Evolutionary conservation across 2,113 vertebrate genomes (phyloP).

Genomic region (Percopsis transmontana): DNA sequence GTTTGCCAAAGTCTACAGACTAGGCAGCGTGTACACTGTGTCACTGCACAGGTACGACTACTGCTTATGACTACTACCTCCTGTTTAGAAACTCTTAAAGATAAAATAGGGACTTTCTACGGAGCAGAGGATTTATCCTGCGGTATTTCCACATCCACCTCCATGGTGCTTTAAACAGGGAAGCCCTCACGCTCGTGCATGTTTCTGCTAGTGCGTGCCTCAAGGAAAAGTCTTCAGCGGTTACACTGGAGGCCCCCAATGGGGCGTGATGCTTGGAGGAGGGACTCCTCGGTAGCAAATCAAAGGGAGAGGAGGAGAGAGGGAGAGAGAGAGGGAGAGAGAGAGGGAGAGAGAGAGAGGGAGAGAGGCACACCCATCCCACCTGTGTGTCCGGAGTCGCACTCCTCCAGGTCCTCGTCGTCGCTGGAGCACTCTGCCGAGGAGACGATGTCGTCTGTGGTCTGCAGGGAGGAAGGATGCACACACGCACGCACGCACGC

Average conservation of each 20-base stretch:
- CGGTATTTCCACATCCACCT: constrained; percentile 39
- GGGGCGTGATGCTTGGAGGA: constrained; percentile 91
- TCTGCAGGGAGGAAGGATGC: constrained; percentile 70
- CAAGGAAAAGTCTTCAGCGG: constrained; percentile 47
- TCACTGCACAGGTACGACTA: no score
- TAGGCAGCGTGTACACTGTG: not conserved
- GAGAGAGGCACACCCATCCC: constrained; percentile 90
- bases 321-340: not conserved
- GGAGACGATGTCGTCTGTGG: constrained; percentile 93
- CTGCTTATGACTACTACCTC: no score
- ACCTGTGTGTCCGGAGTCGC: constrained; percentile 96
- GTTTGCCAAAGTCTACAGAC: constrained; percentile 15
- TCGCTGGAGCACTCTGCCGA: constrained; percentile 90
- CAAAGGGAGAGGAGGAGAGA: constrained; percentile 75
- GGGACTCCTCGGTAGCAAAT: constrained; percentile 85
- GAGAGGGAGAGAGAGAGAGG: not conserved
- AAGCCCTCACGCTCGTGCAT: constrained; percentile 34
- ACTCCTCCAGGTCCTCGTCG: constrained; percentile 97
- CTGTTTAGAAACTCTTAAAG: not conserved
- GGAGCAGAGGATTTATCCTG: constrained; percentile 30
- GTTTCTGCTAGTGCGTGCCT: constrained; percentile 32
- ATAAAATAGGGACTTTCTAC: constrained; percentile 28
- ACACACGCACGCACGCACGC: not conserved
- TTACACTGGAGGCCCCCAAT: constrained; percentile 82
- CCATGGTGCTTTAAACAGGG: constrained; percentile 42